Evolutionary conservation across 2,113 vertebrate genomes (phyloP).

Genomic region (Coptodon bakossiorum): DNA sequence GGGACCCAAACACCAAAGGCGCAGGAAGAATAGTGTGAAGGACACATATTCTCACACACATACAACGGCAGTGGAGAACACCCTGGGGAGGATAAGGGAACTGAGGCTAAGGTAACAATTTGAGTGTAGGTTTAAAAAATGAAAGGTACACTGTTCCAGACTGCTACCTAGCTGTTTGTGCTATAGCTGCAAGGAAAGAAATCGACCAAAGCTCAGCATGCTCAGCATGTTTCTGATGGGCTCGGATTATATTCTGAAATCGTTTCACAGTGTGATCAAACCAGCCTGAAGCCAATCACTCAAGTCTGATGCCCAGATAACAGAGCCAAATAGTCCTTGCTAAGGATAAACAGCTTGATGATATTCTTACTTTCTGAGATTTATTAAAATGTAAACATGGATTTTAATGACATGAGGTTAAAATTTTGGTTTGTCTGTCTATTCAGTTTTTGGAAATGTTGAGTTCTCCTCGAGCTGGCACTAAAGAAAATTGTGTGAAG

Average conservation of each 20-base stretch:
- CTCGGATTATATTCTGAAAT: neutral
- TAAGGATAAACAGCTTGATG: neutral
- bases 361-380: neutral
- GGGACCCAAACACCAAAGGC: slow-evolving; percentile 42
- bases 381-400: neutral
- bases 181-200: neutral
- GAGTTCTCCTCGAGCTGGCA: neutral
- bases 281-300: neutral
- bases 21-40: slow-evolving; percentile 44
- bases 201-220: neutral
- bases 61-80: neutral
- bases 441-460: neutral
- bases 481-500: neutral
- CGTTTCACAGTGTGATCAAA: neutral
- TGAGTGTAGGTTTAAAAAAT: neutral
- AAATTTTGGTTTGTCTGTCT: too few relatives aligned
- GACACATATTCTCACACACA: slow-evolving; percentile 7
- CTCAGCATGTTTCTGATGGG: neutral
- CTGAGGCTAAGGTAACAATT: neutral
- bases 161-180: neutral
- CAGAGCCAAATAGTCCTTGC: neutral
- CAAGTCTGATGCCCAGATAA: neutral
- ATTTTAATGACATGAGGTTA: neutral
- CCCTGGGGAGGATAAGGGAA: neutral
- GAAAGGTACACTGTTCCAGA: neutral